Evolutionary conservation across 2,888 invertebrate species (phyloP).

Genomic region (Agonum fuliginosum): DNA sequence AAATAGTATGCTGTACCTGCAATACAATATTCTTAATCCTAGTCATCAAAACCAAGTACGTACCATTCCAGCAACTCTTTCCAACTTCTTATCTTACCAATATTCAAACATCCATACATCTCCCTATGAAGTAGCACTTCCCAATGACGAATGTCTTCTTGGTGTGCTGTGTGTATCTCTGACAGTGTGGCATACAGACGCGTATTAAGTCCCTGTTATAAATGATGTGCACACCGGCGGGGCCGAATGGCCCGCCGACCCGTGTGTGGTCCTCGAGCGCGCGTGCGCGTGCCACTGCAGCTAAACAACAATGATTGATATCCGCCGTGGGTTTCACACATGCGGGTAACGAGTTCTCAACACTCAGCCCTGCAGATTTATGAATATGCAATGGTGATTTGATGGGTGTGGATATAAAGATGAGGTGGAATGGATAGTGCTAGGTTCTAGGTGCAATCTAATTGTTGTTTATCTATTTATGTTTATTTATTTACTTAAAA

Average conservation of each 20-base stretch:
- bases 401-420: neutral
- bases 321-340: neutral
- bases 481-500: too few relatives aligned
- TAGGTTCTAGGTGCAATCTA: too few relatives aligned
- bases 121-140: neutral
- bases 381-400: neutral
- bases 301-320: neutral
- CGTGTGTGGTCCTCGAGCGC: conserved; percentile 6
- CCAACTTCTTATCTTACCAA: too few relatives aligned
- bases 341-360: conserved; percentile 20
- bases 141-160: neutral
- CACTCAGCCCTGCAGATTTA: neutral
- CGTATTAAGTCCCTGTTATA: conserved; percentile 45
- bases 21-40: too few relatives aligned
- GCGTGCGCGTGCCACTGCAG: neutral
- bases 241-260: neutral
- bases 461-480: too few relatives aligned
- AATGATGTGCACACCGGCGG: conserved; percentile 37
- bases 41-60: too few relatives aligned
- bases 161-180: too few relatives aligned
- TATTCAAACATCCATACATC: too few relatives aligned
- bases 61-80: too few relatives aligned
- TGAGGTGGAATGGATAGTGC: too few relatives aligned
- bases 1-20: too few relatives aligned
- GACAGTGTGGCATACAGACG: conserved; percentile 7